Conservation (phyloP, 2,797 vertebrate genomes). For the Acomys russatus region DNA sequence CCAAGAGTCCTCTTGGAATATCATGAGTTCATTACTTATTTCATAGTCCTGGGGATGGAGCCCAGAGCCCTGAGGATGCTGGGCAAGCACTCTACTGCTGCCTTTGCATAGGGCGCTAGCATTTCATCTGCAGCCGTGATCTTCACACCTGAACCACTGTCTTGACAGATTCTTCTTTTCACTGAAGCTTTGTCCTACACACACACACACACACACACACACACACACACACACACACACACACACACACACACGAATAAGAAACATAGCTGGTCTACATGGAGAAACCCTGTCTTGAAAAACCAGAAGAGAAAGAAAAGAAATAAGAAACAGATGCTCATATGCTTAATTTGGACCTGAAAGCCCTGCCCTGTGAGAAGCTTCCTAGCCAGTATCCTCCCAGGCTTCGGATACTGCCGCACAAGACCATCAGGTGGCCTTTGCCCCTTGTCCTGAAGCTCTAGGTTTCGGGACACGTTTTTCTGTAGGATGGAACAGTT, state of each 20-base stretch:
- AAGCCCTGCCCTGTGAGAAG: not conserved
- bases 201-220: not conserved
- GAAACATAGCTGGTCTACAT: too few species aligned
- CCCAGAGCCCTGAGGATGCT: not conserved
- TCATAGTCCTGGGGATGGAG: not conserved
- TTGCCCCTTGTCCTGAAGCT: not conserved
- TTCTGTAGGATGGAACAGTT: conserved; percentile 2
- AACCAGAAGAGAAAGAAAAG: too few species aligned
- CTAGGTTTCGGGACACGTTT: not conserved
- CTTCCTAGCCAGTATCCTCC: not conserved
- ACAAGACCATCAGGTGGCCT: not conserved
- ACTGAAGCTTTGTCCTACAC: not conserved
- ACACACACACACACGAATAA: not conserved
- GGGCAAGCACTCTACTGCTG: not conserved
- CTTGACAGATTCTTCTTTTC: not conserved
- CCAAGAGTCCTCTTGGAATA: conserved; percentile 20
- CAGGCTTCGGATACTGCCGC: not conserved
- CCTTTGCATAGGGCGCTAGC: not conserved
- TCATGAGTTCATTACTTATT: conserved; percentile 12
- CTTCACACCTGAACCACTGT: not conserved
- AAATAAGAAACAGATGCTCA: not conserved
- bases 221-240: not conserved
- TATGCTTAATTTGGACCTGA: not conserved
- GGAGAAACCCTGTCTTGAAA: too few species aligned
- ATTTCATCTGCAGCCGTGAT: not conserved